Evolutionary conservation across 2,888 invertebrate genomes (phyloP).

Genomic region (Fragum fragum): DNA sequence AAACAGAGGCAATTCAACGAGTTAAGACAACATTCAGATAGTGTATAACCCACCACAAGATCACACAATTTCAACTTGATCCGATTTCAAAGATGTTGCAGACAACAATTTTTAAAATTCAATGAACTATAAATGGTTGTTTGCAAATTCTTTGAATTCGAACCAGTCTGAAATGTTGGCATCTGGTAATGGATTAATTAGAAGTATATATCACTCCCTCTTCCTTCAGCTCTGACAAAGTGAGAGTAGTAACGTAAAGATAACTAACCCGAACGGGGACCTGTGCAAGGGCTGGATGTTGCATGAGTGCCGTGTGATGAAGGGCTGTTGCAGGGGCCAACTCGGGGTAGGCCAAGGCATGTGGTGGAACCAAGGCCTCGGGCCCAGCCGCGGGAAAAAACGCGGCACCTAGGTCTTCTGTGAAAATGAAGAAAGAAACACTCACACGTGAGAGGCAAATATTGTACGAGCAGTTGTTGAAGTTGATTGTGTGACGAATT

Average conservation of each 20-base stretch:
- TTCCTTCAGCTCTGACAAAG: not conserved
- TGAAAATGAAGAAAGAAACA: slow-evolving; percentile 65
- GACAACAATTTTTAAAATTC: too few relatives aligned
- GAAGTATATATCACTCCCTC: too few relatives aligned
- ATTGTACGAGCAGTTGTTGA: slow-evolving; percentile 4
- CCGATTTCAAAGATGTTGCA: too few relatives aligned
- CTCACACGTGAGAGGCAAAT: slow-evolving; percentile 59
- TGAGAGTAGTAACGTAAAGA: slow-evolving; percentile 44
- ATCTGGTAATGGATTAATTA: too few relatives aligned
- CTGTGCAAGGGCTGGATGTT: slow-evolving; percentile 97
- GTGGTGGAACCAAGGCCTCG: slow-evolving; percentile 94
- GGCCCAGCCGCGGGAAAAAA: slow-evolving; percentile 98
- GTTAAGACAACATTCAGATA: too few relatives aligned
- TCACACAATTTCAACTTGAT: too few relatives aligned
- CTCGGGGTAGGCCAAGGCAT: slow-evolving; percentile 90
- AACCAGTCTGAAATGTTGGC: too few relatives aligned
- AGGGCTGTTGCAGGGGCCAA: slow-evolving; percentile 90
- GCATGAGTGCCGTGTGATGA: slow-evolving; percentile 90
- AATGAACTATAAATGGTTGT: too few relatives aligned
- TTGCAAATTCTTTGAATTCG: too few relatives aligned
- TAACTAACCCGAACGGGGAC: slow-evolving; percentile 88
- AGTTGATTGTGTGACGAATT: not conserved
- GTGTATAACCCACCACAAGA: too few relatives aligned
- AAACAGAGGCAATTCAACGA: too few relatives aligned
- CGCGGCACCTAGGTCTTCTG: slow-evolving; percentile 93